Percentiles rank a stretch among this genome's conserved stretches.
These are phyloP conservation scores for Nomada hirtipes DNA, from an alignment of 2,888 invertebrate species.

Conservation along the genomic window DNA sequence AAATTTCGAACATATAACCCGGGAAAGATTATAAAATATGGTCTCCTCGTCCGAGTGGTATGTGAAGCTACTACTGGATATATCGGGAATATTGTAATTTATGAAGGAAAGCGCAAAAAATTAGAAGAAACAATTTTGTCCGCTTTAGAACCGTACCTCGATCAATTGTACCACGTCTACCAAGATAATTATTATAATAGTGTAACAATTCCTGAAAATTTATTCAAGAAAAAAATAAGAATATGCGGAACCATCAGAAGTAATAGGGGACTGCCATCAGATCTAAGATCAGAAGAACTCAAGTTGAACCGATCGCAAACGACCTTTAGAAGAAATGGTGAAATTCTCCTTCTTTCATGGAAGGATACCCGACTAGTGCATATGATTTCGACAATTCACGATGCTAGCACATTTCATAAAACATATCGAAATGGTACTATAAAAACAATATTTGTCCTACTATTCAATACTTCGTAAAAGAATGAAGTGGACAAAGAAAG, in stretches of 20 bases:
- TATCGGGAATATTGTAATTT: not conserved
- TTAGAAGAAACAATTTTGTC: not conserved
- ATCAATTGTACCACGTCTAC: not conserved
- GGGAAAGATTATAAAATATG: too few relatives aligned
- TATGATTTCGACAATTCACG: slow-evolving; percentile 6
- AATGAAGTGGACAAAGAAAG: slow-evolving; percentile 1
- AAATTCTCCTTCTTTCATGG: not conserved
- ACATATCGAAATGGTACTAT: not conserved
- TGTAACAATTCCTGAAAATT: not conserved
- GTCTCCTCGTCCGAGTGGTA: too few relatives aligned
- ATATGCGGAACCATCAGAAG: not conserved
- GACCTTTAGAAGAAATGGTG: not conserved
- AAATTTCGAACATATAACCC: too few relatives aligned
- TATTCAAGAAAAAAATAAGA: not conserved
- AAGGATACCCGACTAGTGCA: not conserved
- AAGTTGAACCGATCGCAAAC: not conserved
- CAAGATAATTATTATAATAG: slow-evolving; percentile 4
- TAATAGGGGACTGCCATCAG: not conserved
- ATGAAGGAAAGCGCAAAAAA: not conserved
- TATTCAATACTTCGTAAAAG: not conserved
- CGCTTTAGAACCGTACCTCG: not conserved
- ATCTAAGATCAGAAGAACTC: not conserved
- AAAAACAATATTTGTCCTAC: not conserved
- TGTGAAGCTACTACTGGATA: too few relatives aligned
- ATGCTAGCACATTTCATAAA: not conserved